Percentiles rank a stretch among this genome's conserved stretches.
phyloP scores from a whole-genome alignment of 2,888 invertebrate genomes.

The Entomobrya multifasciata region DNA sequence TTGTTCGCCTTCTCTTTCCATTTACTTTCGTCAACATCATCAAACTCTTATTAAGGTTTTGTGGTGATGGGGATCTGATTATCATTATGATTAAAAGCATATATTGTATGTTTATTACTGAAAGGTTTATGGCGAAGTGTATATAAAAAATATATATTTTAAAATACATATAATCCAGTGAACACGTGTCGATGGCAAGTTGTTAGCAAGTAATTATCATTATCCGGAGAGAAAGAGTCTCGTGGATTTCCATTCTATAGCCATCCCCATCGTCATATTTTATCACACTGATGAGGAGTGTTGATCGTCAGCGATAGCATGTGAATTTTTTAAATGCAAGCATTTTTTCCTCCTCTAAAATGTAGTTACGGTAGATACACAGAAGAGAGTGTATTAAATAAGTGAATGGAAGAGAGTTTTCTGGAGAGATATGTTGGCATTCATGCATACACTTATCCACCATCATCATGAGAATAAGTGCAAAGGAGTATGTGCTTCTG shows the following conservation, averaged over 20 bases:
- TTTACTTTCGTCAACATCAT: constrained; percentile 43
- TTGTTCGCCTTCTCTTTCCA: background rate
- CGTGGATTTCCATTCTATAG: constrained; percentile 50
- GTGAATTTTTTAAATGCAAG: constrained; percentile 41
- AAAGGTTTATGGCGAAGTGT: too few species aligned
- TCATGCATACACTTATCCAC: constrained; percentile 43
- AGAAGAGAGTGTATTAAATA: constrained; percentile 31
- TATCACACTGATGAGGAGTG: constrained; percentile 60
- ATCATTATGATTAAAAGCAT: constrained; percentile 19
- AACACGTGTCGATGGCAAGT: constrained; percentile 71
- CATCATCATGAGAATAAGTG: constrained; percentile 5
- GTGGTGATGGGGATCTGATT: constrained; percentile 14
- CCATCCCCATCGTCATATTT: constrained; percentile 7
- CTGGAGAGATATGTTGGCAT: constrained; percentile 31
- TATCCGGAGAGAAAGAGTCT: constrained; percentile 56
- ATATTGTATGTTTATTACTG: constrained; percentile 6
- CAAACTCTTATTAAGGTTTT: constrained; percentile 38
- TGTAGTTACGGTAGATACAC: too few species aligned
- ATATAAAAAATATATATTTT: too few species aligned
- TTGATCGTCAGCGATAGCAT: constrained; percentile 60
- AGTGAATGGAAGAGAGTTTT: constrained; percentile 7
- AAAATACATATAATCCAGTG: constrained; percentile 58
- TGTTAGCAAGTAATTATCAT: constrained; percentile 73
- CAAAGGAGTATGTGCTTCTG: constrained; percentile 24
- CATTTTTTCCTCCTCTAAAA: constrained; percentile 25